These are phyloP conservation scores for Phrynocephalus guinanensis DNA, from an alignment of 2,797 vertebrate species.

Conservation along the genomic window DNA sequence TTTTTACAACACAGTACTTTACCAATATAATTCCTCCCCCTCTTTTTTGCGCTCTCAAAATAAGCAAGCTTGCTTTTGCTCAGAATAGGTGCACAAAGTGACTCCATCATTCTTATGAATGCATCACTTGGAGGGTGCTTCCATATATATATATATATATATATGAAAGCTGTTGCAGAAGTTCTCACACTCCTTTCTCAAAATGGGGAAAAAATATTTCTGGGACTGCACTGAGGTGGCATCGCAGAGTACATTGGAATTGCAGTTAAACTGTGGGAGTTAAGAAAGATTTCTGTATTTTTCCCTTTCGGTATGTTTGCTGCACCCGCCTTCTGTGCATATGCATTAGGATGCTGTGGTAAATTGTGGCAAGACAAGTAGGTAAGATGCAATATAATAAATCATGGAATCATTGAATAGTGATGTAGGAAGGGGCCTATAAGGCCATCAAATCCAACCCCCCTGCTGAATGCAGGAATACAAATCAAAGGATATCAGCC, in stretches of 20 bases:
- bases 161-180: too few species aligned
- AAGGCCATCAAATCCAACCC: too few species aligned
- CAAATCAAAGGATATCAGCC: too few species aligned
- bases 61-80: constrained; percentile 22
- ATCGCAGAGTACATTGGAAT: too few species aligned
- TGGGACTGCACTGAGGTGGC: too few species aligned
- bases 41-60: constrained; percentile 34
- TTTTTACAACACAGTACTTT: constrained; percentile 53
- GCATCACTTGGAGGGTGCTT: background rate
- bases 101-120: background rate
- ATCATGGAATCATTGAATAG: too few species aligned
- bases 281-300: too few species aligned
- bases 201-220: too few species aligned
- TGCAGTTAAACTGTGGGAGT: too few species aligned
- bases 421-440: too few species aligned
- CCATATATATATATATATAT: background rate
- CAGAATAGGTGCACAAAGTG: background rate
- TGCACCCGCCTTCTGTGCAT: background rate
- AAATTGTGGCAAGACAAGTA: background rate
- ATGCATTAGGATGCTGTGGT: background rate
- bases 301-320: background rate
- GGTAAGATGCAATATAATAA: background rate
- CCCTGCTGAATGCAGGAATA: too few species aligned
- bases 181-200: background rate
- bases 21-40: constrained; percentile 13